Evolutionary conservation across 2,888 invertebrate species (phyloP).

Genomic region (Busseola fusca): DNA sequence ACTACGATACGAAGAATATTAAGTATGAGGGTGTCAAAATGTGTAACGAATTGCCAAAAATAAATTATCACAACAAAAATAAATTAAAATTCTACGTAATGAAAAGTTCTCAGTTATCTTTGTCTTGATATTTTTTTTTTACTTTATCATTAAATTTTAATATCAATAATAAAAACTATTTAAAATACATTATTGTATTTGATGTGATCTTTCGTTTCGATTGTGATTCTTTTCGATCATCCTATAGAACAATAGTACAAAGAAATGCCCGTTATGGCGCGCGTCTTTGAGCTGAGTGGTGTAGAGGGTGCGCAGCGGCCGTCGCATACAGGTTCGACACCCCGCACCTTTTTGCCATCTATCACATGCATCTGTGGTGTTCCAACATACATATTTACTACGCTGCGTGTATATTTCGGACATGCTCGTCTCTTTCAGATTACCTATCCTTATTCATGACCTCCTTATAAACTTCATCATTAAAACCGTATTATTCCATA

Average conservation of each 20-base stretch:
- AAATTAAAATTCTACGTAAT: too few relatives aligned
- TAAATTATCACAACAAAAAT: too few relatives aligned
- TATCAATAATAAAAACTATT: too few relatives aligned
- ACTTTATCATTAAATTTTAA: too few relatives aligned
- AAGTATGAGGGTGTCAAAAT: too few relatives aligned
- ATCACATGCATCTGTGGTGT: not conserved
- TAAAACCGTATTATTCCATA: slow-evolving; percentile 1
- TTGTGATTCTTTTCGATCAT: too few relatives aligned
- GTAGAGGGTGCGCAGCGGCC: not conserved
- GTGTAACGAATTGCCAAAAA: too few relatives aligned
- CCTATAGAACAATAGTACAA: not conserved
- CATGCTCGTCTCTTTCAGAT: not conserved
- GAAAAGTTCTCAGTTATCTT: too few relatives aligned
- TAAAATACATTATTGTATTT: too few relatives aligned
- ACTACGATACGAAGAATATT: too few relatives aligned
- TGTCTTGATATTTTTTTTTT: too few relatives aligned
- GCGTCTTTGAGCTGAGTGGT: not conserved
- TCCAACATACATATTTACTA: not conserved
- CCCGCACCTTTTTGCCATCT: not conserved
- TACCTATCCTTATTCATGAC: not conserved
- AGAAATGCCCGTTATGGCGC: not conserved
- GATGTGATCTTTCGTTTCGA: too few relatives aligned
- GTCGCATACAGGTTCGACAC: not conserved
- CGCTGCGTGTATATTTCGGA: not conserved
- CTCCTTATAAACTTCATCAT: not conserved